phyloP scores from a whole-genome alignment of 2,888 invertebrate genomes.

The Sesamia inferens region DNA sequence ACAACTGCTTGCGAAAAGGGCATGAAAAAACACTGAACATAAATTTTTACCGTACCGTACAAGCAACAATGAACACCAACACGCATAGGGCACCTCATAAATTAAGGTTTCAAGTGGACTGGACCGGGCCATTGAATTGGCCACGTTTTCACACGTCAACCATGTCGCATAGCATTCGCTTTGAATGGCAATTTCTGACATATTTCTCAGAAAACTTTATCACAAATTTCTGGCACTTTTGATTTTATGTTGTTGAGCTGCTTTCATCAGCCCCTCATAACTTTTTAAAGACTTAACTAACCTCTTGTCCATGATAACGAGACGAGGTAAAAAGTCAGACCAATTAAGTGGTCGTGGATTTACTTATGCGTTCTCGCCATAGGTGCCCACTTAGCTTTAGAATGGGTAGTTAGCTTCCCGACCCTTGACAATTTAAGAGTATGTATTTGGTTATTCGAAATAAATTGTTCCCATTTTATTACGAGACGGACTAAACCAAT shows the following conservation, averaged over 20 bases:
- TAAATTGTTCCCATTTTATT: too few species aligned
- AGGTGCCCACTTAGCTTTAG: too few species aligned
- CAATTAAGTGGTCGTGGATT: not conserved
- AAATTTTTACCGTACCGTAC: constrained; percentile 20
- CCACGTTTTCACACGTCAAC: constrained; percentile 62
- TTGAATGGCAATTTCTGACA: constrained; percentile 51
- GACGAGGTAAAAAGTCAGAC: not conserved
- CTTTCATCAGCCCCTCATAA: not conserved
- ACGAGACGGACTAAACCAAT: too few species aligned
- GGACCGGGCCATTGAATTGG: constrained; percentile 61
- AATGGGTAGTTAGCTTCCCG: too few species aligned
- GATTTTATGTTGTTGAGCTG: constrained; percentile 8
- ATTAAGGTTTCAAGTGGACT: constrained; percentile 75
- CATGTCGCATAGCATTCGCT: constrained; percentile 23
- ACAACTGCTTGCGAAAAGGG: not conserved
- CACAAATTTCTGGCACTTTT: constrained; percentile 35
- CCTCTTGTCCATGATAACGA: not conserved
- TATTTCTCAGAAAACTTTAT: constrained; percentile 47
- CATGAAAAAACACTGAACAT: not conserved
- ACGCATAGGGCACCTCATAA: constrained; percentile 73
- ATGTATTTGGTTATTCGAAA: too few species aligned
- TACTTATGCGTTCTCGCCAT: too few species aligned
- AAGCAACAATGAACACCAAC: constrained; percentile 62
- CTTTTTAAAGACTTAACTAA: not conserved
- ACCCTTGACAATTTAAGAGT: too few species aligned